Evolutionary conservation across 1,140 invertebrate genomes (phyloP), one percentile per base, ranked within the genome.

Genomic region (Holcopasites calliopsidis): DNA sequence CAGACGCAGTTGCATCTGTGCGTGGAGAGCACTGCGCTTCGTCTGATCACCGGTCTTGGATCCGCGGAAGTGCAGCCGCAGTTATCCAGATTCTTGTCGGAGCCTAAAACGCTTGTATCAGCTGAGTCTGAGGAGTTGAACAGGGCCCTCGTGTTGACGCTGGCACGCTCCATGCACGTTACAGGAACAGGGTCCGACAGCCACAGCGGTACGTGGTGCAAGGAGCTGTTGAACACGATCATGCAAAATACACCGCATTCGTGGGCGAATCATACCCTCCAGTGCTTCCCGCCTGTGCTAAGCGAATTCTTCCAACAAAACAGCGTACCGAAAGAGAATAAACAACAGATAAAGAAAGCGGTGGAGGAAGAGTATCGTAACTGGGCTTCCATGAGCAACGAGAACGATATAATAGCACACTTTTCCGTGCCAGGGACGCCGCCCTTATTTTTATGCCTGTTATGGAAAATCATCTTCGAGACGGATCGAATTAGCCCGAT

Each of bases 401-500:
- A 99, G 88, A 97, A 97, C 87, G 98, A 99, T 88, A 97, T 98
- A 16, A 97, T 99, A 80, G 94, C 97, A 3, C 98, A 99, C 89
- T 99, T 99, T 88, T 97, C 97, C 2, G 95, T 97, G 3, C 96
- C 96, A 52, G 95, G 96, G 33, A 97, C 97, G 4, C 96, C 97
- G 33, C 96, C 97, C 1, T 88, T 99, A 10, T 99, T 99, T 88
- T 90, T 98, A 0, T 98, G 96, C 86, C 92, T 99, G n/a, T 89
- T 99, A 0, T 99, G 97, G 95, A 98, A 99, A 91, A 98, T 98
- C 94, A 95, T 99, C 76, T 93, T 99, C 58, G 98, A 99, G 87
- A 98, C 97, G 6, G 97, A 98, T 87, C 93, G 96, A 83, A 97
- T 99, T 38, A 97, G 95, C 84, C 96, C 97, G 0, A 97, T 98